Evolutionary conservation across 2,797 vertebrate genomes (phyloP).

Genomic region (Cheirogaleus major): DNA sequence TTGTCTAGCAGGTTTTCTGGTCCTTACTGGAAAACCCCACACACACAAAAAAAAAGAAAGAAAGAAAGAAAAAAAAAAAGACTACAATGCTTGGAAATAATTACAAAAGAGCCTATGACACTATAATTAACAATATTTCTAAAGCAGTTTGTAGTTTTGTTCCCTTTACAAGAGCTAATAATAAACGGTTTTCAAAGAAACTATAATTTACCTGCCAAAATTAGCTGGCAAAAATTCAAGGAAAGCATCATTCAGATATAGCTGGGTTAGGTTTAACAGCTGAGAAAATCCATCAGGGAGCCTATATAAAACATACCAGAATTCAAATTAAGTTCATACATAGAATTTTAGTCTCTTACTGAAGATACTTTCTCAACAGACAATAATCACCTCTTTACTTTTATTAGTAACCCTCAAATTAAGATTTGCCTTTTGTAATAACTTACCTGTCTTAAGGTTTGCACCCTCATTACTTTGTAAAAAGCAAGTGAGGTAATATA

Average conservation of each 20-base stretch:
- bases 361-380: background rate
- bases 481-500: conserved; percentile 19
- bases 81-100: conserved; percentile 39
- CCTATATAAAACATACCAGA: conserved; percentile 85
- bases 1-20: too few relatives aligned
- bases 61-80: background rate
- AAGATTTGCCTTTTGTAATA: conserved; percentile 19
- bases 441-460: background rate
- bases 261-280: conserved; percentile 95
- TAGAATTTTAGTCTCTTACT: conserved; percentile 48
- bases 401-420: conserved; percentile 29
- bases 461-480: background rate
- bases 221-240: conserved; percentile 97
- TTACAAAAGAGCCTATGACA: conserved; percentile 60
- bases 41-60: background rate
- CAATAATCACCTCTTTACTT: background rate
- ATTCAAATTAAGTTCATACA: conserved; percentile 57
- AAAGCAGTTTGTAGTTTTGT: conserved; percentile 8
- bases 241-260: conserved; percentile 99
- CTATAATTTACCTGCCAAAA: conserved; percentile 94
- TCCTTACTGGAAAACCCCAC: too few relatives aligned
- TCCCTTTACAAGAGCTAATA: conserved; percentile 41
- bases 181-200: conserved; percentile 46
- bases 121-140: conserved; percentile 36
- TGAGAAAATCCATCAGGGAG: conserved; percentile 99